Conservation (phyloP, 2,888 invertebrate genomes). For the Synanthedon vespiformis region DNA sequence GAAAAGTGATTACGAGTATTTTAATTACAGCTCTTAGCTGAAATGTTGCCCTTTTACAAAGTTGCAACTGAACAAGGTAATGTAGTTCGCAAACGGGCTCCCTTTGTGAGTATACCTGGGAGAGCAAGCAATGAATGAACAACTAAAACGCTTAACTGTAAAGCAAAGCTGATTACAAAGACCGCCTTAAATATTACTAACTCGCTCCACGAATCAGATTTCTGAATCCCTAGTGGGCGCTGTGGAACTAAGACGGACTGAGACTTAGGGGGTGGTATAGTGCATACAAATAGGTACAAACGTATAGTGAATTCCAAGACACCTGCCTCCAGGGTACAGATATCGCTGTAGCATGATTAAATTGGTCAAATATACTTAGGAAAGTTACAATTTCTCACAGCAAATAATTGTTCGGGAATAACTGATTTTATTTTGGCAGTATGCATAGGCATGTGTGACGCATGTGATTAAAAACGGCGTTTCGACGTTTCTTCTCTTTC, state of each 20-base stretch:
- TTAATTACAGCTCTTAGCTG: not conserved
- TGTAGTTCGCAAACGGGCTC: not conserved
- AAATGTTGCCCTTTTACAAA: not conserved
- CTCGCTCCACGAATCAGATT: slow-evolving; percentile 9
- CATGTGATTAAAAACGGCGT: too few relatives aligned
- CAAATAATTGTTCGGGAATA: too few relatives aligned
- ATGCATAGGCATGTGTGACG: too few relatives aligned
- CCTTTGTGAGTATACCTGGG: slow-evolving; percentile 3
- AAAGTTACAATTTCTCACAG: too few relatives aligned
- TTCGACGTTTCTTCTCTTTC: too few relatives aligned
- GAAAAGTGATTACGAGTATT: not conserved
- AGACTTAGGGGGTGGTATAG: slow-evolving; percentile 1
- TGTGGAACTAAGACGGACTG: not conserved
- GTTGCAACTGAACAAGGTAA: not conserved
- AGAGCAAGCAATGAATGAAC: slow-evolving; percentile 1
- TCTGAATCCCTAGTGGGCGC: slow-evolving; percentile 1
- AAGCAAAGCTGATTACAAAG: slow-evolving; percentile 20
- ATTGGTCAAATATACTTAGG: not conserved
- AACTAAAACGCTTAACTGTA: slow-evolving; percentile 9
- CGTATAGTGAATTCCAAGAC: not conserved
- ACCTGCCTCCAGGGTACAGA: not conserved
- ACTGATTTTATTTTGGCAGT: too few relatives aligned
- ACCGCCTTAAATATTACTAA: slow-evolving; percentile 20
- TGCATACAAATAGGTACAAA: slow-evolving; percentile 8
- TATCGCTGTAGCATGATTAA: not conserved